Percentiles rank a stretch among this genome's conserved stretches.
Evolutionary conservation across 1,140 invertebrate genomes (phyloP).

Genomic region (Drosophila azteca): DNA sequence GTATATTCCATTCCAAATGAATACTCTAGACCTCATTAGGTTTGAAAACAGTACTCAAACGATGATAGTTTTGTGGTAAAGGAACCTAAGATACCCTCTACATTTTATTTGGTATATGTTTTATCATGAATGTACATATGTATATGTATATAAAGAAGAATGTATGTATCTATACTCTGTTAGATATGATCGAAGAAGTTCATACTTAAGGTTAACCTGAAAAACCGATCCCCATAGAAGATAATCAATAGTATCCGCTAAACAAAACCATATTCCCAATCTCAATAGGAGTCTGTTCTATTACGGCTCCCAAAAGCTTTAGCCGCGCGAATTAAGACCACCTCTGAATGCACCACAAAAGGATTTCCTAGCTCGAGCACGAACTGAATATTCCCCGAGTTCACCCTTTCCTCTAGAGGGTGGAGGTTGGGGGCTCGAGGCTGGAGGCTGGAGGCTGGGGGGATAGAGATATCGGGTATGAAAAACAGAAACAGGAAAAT

Average conservation of each 20-base stretch:
- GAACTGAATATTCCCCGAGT: conserved; percentile 49
- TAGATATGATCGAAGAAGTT: too few relatives aligned
- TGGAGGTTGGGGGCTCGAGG: neutral
- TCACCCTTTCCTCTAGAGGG: conserved; percentile 14
- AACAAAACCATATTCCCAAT: conserved; percentile 21
- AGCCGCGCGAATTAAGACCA: conserved; percentile 18
- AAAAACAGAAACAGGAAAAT: conserved; percentile 69
- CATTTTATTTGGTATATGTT: too few relatives aligned
- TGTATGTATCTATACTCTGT: too few relatives aligned
- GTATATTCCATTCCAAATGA: too few relatives aligned
- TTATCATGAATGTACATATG: too few relatives aligned
- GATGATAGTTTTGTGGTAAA: too few relatives aligned
- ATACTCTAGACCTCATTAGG: too few relatives aligned
- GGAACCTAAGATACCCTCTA: too few relatives aligned
- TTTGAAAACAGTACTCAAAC: too few relatives aligned
- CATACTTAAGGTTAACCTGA: too few relatives aligned
- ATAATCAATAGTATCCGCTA: conserved; percentile 2
- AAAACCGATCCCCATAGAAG: too few relatives aligned
- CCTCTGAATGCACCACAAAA: conserved; percentile 41
- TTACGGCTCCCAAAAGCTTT: neutral
- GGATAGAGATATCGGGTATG: conserved; percentile 42
- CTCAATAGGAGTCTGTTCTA: neutral
- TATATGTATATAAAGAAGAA: too few relatives aligned
- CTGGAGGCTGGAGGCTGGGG: neutral
- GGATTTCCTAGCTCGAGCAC: conserved; percentile 33